Conservation (phyloP, 2,113 vertebrate genomes). For the Pteruthius melanotis region DNA sequence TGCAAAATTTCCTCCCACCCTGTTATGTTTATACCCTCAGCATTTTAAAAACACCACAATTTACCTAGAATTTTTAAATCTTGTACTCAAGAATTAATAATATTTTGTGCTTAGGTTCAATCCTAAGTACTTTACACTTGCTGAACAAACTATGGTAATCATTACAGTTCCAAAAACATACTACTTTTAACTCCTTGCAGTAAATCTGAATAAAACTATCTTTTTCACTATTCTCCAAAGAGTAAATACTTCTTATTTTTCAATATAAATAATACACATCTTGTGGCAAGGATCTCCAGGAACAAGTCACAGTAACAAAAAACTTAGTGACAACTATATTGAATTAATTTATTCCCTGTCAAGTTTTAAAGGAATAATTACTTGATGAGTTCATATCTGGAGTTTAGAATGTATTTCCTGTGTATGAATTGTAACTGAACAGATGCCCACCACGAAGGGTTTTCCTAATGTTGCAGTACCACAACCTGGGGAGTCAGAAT, state of each 20-base stretch:
- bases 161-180: background rate
- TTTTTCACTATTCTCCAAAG: background rate
- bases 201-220: background rate
- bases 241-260: background rate
- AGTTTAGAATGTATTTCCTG: background rate
- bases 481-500: constrained; percentile 31
- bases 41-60: background rate
- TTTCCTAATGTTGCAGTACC: constrained; percentile 12
- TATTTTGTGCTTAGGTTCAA: background rate
- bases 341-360: background rate
- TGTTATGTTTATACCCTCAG: background rate
- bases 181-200: background rate
- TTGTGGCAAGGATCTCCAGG: background rate
- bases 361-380: background rate
- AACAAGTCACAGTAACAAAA: background rate
- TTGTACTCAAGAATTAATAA: background rate
- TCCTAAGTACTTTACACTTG: background rate
- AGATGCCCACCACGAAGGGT: constrained; percentile 15
- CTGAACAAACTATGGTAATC: background rate
- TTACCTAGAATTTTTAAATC: background rate
- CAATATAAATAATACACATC: background rate
- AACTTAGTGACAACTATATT: background rate
- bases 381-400: background rate
- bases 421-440: constrained; percentile 8
- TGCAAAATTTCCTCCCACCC: background rate